Conservation (phyloP, 2,888 invertebrate genomes). For the Palloptera scutellata region DNA sequence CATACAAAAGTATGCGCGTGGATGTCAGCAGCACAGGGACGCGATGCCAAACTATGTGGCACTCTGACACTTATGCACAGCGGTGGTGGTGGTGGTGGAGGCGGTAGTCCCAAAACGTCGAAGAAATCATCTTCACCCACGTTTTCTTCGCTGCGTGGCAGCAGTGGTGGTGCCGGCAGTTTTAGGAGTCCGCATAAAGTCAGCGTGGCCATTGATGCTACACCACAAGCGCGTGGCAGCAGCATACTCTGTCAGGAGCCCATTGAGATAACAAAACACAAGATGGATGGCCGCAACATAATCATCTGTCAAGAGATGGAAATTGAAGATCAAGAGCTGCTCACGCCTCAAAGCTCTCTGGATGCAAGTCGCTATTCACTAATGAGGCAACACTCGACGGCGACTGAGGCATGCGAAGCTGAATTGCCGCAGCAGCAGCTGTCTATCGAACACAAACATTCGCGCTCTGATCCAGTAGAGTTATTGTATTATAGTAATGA, state of each 20-base stretch:
- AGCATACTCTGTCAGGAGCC: slow-evolving; percentile 80
- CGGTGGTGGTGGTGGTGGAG: slow-evolving; percentile 74
- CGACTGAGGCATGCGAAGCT: slow-evolving; percentile 50
- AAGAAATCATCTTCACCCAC: slow-evolving; percentile 51
- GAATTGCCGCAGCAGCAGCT: slow-evolving; percentile 49
- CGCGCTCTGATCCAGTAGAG: slow-evolving; percentile 74
- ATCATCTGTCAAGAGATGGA: slow-evolving; percentile 63
- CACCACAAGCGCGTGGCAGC: slow-evolving; percentile 76
- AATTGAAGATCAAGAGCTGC: slow-evolving; percentile 56
- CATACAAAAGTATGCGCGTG: slow-evolving; percentile 87
- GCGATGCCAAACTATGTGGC: slow-evolving; percentile 10
- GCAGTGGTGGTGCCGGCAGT: slow-evolving; percentile 44
- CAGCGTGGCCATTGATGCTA: slow-evolving; percentile 81
- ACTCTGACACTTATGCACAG: slow-evolving; percentile 28
- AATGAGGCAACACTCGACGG: slow-evolving; percentile 52
- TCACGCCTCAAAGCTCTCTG: slow-evolving; percentile 59
- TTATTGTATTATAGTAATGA: slow-evolving; percentile 64
- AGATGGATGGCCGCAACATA: slow-evolving; percentile 53
- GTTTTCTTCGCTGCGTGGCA: slow-evolving; percentile 51
- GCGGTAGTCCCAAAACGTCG: slow-evolving; percentile 65
- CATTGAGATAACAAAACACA: slow-evolving; percentile 73
- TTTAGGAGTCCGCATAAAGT: slow-evolving; percentile 71
- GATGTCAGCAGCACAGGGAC: slow-evolving; percentile 81
- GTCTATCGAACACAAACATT: slow-evolving; percentile 67
- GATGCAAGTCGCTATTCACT: slow-evolving; percentile 59